Base-by-base conservation (phyloP, 2,888 invertebrate species). In the Leuctra nigra region DNA sequence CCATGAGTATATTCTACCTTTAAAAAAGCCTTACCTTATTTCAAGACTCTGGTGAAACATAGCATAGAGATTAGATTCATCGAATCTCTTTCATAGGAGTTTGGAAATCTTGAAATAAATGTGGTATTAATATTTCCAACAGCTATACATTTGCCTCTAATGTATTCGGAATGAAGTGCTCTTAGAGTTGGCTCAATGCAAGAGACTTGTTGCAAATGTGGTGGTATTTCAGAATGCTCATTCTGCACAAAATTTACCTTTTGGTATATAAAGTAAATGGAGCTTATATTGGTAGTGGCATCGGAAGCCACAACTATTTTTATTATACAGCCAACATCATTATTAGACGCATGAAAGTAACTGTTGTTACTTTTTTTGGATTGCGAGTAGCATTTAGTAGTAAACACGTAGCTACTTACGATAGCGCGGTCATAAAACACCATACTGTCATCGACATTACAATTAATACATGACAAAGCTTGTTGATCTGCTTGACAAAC, bases 371-470 rank as follows among this genome's bases (percentile, higher is more conserved):
- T 41, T 20, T 41, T 41, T 16, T 41, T 41, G 18, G 14, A 4
- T 20, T 20, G 11, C 18, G 41, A 41, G 11, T 41, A 38, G 2
- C 18, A 38, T 38, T 38, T 38, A 38, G 38, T 11, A 11, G 24
- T 35, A n/a, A 39, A 24, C 6, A 50, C 35, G 13, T n/a, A 24
- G 16, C 53, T 24, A 9, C 22, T 11, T 20, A 39, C 22, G 3
- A 35, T 22, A 33, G 38, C 53, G 23, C 20, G 53, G 39, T 36
- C 13, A 39, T 53, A 53, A n/a, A 16, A 23, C 35, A 25, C 20
- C 14, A 24, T 36, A n/a, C 22, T 14, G 29, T 53, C 25, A 53
- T 53, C 53, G 22, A 23, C 25, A 16, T 38, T 13, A 22, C n/a
- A 36, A 9, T n/a, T 41, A 18, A 41, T 6, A 41, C 18, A 9